Percentiles rank a stretch among this genome's conserved stretches.
These are phyloP conservation scores for Sinocyclocheilus grahami DNA, from an alignment of 2,113 vertebrate genomes.

Conservation along the genomic window DNA sequence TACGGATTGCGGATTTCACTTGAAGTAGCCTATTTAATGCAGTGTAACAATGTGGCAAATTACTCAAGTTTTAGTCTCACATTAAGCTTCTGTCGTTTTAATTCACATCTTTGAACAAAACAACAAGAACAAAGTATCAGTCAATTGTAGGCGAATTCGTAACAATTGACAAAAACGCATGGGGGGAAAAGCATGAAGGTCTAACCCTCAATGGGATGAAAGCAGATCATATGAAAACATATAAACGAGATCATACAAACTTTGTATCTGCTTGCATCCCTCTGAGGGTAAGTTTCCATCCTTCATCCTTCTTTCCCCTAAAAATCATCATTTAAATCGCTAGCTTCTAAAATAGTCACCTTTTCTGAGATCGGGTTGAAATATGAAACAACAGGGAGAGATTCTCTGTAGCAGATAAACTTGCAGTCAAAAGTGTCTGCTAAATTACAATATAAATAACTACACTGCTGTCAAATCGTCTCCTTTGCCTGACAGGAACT, in stretches of 20 bases:
- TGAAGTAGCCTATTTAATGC: neutral
- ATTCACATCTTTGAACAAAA: neutral
- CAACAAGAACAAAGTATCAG: neutral
- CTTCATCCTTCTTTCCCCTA: neutral
- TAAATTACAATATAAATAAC: slow-evolving; percentile 1
- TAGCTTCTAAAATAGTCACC: neutral
- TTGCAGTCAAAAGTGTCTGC: neutral
- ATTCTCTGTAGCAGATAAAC: neutral
- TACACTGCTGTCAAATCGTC: neutral
- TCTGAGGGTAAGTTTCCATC: neutral
- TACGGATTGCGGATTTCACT: neutral
- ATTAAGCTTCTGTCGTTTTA: neutral
- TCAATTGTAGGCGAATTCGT: neutral
- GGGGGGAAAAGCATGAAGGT: too few relatives aligned
- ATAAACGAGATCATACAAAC: too few relatives aligned
- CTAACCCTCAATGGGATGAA: too few relatives aligned
- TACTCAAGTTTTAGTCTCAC: neutral
- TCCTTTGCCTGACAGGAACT: neutral
- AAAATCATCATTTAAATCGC: neutral
- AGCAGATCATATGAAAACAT: too few relatives aligned
- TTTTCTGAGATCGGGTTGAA: neutral
- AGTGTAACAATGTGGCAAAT: neutral
- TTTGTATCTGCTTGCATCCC: too few relatives aligned
- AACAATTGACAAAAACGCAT: too few relatives aligned
- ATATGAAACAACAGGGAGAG: neutral